phyloP scores from a whole-genome alignment of 2,888 invertebrate genomes.

The Willowsia nigromaculata region DNA sequence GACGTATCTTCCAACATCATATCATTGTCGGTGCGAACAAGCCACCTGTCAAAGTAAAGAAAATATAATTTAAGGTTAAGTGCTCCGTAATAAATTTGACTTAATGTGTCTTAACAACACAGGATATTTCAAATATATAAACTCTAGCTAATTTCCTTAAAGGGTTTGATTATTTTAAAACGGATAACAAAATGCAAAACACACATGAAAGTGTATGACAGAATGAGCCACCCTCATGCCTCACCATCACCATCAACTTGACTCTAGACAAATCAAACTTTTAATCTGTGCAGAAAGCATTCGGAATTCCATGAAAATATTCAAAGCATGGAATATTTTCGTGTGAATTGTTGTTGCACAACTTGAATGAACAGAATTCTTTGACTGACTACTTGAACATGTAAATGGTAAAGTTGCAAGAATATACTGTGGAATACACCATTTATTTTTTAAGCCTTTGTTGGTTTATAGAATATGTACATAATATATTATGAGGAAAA shows the following conservation, averaged over 20 bases:
- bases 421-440: not conserved
- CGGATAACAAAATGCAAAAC: too few species aligned
- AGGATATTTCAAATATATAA: not conserved
- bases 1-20: not conserved
- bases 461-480: not conserved
- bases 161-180: too few species aligned
- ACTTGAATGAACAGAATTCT: slow-evolving; percentile 7
- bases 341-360: slow-evolving; percentile 44
- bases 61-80: not conserved
- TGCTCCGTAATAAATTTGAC: too few species aligned
- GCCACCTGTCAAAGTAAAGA: slow-evolving; percentile 9
- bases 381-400: not conserved
- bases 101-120: too few species aligned
- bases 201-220: not conserved
- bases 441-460: not conserved
- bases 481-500: slow-evolving; percentile 15
- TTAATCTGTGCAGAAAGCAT: not conserved
- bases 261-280: not conserved
- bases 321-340: slow-evolving; percentile 32
- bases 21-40: not conserved
- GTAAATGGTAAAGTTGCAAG: not conserved
- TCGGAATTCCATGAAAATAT: not conserved
- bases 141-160: not conserved
- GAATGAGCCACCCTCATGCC: not conserved
- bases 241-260: not conserved